Evolutionary conservation across 2,888 invertebrate species (phyloP).

Genomic region (Sphinx pinastri): DNA sequence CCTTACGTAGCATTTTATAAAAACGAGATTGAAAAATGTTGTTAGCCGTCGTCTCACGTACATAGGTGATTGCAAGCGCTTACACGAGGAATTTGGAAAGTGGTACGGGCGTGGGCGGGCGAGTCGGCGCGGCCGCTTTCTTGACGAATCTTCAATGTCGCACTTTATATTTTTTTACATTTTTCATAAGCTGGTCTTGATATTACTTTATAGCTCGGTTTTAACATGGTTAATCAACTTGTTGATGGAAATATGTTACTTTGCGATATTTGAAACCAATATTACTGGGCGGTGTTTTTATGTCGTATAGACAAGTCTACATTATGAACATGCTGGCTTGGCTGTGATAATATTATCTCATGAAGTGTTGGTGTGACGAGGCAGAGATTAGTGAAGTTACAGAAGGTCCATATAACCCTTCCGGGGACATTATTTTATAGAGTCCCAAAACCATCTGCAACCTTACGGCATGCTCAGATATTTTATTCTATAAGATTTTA

Average conservation of each 20-base stretch:
- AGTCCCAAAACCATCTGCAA: too few species aligned
- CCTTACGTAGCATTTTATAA: constrained; percentile 21
- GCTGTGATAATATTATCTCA: too few species aligned
- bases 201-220: constrained; percentile 47
- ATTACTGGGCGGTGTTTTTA: neutral
- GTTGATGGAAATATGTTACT: neutral
- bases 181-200: constrained; percentile 59
- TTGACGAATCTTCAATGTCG: constrained; percentile 78
- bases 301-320: too few species aligned
- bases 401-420: too few species aligned
- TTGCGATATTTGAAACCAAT: neutral
- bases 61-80: constrained; percentile 77
- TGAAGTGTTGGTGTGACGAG: too few species aligned
- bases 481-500: too few species aligned
- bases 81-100: constrained; percentile 83
- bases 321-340: too few species aligned
- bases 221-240: constrained; percentile 32
- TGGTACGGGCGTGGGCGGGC: constrained; percentile 81
- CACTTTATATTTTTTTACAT: constrained; percentile 75
- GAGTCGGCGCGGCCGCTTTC: constrained; percentile 68
- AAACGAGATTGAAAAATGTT: constrained; percentile 57
- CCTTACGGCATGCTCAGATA: too few species aligned
- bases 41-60: constrained; percentile 61
- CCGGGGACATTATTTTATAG: too few species aligned
- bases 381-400: too few species aligned